Evolutionary conservation across 2,888 invertebrate species (phyloP), one percentile per base, ranked within the genome.

Genomic region (Oscheius sp.): DNA sequence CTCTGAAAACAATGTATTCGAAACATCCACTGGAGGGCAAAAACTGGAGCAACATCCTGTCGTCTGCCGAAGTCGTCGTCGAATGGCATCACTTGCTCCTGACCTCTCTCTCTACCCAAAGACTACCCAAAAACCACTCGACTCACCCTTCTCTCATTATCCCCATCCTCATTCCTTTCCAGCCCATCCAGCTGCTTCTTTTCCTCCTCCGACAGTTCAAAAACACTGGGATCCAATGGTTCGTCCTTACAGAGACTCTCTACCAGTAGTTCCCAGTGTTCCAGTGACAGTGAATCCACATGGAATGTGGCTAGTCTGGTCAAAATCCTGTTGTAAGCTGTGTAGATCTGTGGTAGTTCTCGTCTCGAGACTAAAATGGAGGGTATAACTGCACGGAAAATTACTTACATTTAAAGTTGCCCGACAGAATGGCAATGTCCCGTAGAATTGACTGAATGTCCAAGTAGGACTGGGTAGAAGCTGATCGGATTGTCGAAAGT

Each of bases 211-310:
- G 47, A 21, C 29, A 63, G 50, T 21, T 47, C 48, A 48, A 47
- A 63, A n/a, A 63, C 63, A 48, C 13, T 48, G 5, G 47, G 21
- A 50, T 63, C 48, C 7, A 63, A 10, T 21, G 13, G n/a, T 10
- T 50, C 47, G 21, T 63, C 63, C 48, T 47, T 47, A 21, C 48
- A 37, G 2, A 63, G 13, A 11, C 29, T 21, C 21, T 63, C 63
- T 7, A 63, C 21, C n/a, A 63, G 47, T 48, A 10, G 13, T 63
- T 63, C 48, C 63, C 63, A 63, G 42, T 63, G 63, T 47, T 63
- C 50, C 7, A 63, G 48, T 7, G 2, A 21, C 21, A 63, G 29
- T 4, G 11, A 47, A n/a, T 47, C 29, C 1, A 63, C 63, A 29
- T 47, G 63, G 10, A 63, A 48, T 7, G 42, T 63, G 9, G 63